Percentiles rank a stretch among this genome's conserved stretches.
These are phyloP conservation scores for Macropis europaea DNA, from an alignment of 2,888 invertebrate genomes.

Conservation along the genomic window DNA sequence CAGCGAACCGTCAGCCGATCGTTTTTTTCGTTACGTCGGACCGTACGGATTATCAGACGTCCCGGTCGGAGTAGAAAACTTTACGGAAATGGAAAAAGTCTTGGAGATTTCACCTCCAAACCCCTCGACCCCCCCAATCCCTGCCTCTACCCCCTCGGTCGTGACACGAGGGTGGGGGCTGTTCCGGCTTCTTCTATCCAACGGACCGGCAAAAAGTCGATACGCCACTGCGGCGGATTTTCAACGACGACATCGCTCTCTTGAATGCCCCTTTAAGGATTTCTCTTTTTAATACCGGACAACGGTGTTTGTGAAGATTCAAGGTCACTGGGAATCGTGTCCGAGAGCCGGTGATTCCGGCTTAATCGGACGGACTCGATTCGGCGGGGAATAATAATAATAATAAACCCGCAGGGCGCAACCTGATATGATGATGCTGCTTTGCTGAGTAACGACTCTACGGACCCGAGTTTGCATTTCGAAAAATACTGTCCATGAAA, in stretches of 20 bases:
- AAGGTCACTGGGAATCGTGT: neutral
- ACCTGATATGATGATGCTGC: no score
- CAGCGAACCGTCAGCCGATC: slow-evolving; percentile 5
- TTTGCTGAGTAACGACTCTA: no score
- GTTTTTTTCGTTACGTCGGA: slow-evolving; percentile 38
- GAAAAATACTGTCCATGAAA: no score
- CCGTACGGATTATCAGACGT: slow-evolving; percentile 48
- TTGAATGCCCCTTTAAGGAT: neutral
- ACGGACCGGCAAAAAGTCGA: slow-evolving; percentile 53
- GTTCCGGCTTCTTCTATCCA: slow-evolving; percentile 41
- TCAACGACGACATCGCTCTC: slow-evolving; percentile 12
- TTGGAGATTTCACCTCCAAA: slow-evolving; percentile 25
- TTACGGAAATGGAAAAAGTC: slow-evolving; percentile 60
- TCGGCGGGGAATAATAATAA: neutral
- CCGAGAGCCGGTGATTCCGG: neutral
- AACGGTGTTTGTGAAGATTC: no score
- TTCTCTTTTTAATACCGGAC: no score
- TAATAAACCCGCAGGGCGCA: no score
- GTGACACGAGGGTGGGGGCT: slow-evolving; percentile 8
- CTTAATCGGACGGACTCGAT: neutral
- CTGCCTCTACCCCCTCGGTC: neutral
- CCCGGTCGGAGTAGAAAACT: slow-evolving; percentile 52
- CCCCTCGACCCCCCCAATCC: neutral
- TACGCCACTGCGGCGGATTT: slow-evolving; percentile 47
- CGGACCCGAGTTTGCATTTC: no score